These are phyloP conservation scores for Apoda limacodes DNA, from an alignment of 2,888 invertebrate species.

Conservation along the genomic window DNA sequence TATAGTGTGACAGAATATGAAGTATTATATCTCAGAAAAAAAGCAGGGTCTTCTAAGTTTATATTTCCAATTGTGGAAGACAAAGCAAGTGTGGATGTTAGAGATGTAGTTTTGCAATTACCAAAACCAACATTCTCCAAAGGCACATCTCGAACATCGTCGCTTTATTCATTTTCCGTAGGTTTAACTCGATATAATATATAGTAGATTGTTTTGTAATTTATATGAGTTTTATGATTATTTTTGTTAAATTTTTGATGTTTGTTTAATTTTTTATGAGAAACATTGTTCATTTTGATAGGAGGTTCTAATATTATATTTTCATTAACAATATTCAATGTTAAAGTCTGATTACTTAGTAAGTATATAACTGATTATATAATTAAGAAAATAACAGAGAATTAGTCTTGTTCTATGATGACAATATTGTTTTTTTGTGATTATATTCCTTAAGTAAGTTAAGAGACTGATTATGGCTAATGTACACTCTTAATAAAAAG, in stretches of 20 bases:
- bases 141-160: constrained; percentile 22
- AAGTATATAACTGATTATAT: constrained; percentile 19
- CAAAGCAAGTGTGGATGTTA: constrained; percentile 22
- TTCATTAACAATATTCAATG: constrained; percentile 19
- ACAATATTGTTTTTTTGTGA: constrained; percentile 19
- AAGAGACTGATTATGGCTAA: constrained; percentile 20
- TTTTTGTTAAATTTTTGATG: constrained; percentile 15
- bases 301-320: constrained; percentile 18
- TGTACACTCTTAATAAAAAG: constrained; percentile 18
- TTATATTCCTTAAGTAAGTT: constrained; percentile 17
- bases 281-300: constrained; percentile 16
- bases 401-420: constrained; percentile 17
- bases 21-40: constrained; percentile 13
- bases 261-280: constrained; percentile 15
- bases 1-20: constrained; percentile 16
- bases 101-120: constrained; percentile 24
- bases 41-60: constrained; percentile 17
- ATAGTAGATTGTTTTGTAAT: constrained; percentile 17
- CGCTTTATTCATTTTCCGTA: constrained; percentile 20
- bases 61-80: constrained; percentile 22
- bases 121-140: constrained; percentile 22
- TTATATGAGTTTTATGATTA: constrained; percentile 16
- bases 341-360: constrained; percentile 19
- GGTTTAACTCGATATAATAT: constrained; percentile 21
- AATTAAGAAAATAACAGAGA: constrained; percentile 19